Evolutionary conservation across 2,888 invertebrate genomes (phyloP), one percentile per base, ranked within the genome.

Genomic region (Pyralis farinalis): DNA sequence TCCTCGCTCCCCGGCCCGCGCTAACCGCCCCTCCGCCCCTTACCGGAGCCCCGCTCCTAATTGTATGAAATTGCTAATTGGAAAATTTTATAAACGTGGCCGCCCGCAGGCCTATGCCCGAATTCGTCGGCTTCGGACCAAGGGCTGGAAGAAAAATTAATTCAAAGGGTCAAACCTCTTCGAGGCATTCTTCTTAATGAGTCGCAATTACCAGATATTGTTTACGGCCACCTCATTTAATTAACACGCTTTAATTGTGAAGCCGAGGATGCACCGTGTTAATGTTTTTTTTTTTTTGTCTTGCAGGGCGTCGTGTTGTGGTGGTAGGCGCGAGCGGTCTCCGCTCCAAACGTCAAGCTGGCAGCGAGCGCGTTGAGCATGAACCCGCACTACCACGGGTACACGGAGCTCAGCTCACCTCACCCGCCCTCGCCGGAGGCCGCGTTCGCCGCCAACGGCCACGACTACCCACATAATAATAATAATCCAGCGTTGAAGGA

Each of bases 321-420:
- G 85, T 80, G 84, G 73, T 74, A 63, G 66, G 74, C 61, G 78
- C 74, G 85, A 82, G 86, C 86, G 86, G 83, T 78, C 55, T 60
- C 86, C 87, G 90, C 86, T 90, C 84, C 84, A 89, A 91, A 91
- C 92, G 91, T 91, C 95, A 95, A 95, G 92, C 95, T 95, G 95
- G 95, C 95, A 91, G 94, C 94, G 92, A 93, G 94, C 90, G 91
- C 94, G 87, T 91, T 93, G 89, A 94, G 94, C 90, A 96, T 96
- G 96, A 96, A 96, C 94, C 94, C 95, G 91, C 95, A 95, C 90
- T 95, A 95, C 92, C 95, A 94, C 92, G 93, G 94, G 90, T 94
- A 94, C 90, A 91, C 93, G 90, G 94, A 94, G 91, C 91, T 94
- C 66, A 93, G 93, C 88, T 93, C 94, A 73, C 93, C 94, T 63